phyloP scores from a whole-genome alignment of 2,888 invertebrate species.

The Carcina quercana region DNA sequence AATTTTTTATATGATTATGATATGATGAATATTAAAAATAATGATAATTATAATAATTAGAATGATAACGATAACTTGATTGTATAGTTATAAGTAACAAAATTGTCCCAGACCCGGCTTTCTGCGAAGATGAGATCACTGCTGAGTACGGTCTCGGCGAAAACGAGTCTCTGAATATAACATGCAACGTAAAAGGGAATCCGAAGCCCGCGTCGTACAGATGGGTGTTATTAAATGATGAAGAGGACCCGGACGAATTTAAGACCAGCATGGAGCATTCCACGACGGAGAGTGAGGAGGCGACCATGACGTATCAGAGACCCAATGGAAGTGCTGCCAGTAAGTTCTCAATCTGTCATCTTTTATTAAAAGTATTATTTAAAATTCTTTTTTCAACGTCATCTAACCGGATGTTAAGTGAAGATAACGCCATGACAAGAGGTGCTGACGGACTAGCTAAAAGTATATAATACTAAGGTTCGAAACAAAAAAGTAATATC shows the following conservation, averaged over 20 bases:
- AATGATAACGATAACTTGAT: no score
- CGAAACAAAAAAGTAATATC: no score
- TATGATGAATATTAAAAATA: no score
- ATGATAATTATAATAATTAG: no score
- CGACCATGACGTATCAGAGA: constrained; percentile 39
- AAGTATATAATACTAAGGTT: no score
- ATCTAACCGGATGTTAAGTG: no score
- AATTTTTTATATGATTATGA: no score
- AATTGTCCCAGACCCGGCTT: constrained; percentile 44
- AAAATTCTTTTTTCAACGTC: no score
- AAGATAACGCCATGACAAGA: no score
- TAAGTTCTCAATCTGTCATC: constrained; percentile 24
- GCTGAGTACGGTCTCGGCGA: constrained; percentile 50
- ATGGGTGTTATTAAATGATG: constrained; percentile 49
- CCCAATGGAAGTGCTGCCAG: constrained; percentile 46
- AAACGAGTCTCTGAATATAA: constrained; percentile 48
- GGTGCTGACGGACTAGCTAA: no score
- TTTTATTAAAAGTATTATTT: neutral
- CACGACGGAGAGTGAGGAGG: constrained; percentile 33
- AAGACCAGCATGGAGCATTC: constrained; percentile 28
- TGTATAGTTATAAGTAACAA: no score
- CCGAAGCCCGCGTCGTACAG: constrained; percentile 44
- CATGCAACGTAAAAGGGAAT: constrained; percentile 47
- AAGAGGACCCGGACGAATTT: constrained; percentile 30
- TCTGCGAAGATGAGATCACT: constrained; percentile 40